These are phyloP conservation scores for Pharmacophagus antenor DNA, from an alignment of 2,888 invertebrate genomes.

Conservation along the genomic window DNA sequence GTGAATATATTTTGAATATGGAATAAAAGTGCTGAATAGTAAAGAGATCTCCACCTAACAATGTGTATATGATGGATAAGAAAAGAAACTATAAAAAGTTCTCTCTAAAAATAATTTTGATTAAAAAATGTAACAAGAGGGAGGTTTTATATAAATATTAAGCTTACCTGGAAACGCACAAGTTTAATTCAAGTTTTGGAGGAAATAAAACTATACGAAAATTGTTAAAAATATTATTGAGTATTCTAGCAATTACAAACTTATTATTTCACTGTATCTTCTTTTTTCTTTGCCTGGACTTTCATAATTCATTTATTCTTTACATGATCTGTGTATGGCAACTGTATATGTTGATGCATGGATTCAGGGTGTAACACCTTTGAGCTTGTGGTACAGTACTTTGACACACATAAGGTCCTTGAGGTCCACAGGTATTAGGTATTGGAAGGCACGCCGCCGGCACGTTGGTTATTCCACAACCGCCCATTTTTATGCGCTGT, in stretches of 20 bases:
- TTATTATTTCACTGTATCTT: conserved; percentile 12
- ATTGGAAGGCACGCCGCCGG: conserved; percentile 25
- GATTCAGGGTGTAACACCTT: conserved; percentile 53
- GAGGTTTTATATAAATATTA: neutral
- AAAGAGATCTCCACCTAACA: neutral
- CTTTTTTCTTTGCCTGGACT: conserved; percentile 15
- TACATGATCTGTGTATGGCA: conserved; percentile 72
- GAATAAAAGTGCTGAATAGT: neutral
- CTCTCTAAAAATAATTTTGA: neutral
- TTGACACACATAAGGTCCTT: conserved; percentile 43
- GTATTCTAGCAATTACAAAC: conserved; percentile 27
- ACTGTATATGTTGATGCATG: conserved; percentile 74
- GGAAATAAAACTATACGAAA: neutral
- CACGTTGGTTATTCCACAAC: conserved; percentile 26
- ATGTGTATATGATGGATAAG: neutral
- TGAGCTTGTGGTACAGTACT: conserved; percentile 44
- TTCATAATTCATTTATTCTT: conserved; percentile 6
- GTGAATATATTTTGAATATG: no score
- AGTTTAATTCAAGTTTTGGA: neutral
- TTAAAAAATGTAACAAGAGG: neutral
- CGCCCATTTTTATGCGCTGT: conserved; percentile 16
- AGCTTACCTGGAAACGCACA: neutral
- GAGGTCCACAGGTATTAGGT: conserved; percentile 24
- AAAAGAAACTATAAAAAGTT: neutral
- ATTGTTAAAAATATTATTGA: conserved; percentile 20